These are phyloP conservation scores for Potorous gilbertii DNA, from an alignment of 2,797 vertebrate species.

Conservation along the genomic window DNA sequence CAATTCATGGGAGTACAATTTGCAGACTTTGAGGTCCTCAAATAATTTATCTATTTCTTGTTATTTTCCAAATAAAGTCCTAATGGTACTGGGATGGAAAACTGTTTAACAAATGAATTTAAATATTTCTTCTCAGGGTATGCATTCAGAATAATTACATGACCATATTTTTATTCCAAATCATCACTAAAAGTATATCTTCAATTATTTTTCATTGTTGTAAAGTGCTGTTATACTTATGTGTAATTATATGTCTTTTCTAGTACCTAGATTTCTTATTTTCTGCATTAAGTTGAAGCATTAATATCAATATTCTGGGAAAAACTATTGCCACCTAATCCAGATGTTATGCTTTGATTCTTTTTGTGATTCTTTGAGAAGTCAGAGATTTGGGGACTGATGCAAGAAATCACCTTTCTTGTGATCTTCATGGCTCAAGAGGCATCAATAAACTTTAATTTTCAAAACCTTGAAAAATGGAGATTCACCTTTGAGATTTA, in stretches of 20 bases:
- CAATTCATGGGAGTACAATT: background rate
- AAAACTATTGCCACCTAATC: conserved; percentile 1
- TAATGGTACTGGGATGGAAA: conserved; percentile 44
- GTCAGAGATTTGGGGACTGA: conserved; percentile 3
- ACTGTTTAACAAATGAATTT: background rate
- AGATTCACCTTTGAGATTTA: background rate
- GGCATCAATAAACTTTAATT: conserved; percentile 27
- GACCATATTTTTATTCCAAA: conserved; percentile 41
- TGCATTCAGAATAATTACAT: conserved; percentile 16
- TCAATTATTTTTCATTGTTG: conserved; percentile 26
- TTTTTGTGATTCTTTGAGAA: background rate
- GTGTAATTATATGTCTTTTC: conserved; percentile 18
- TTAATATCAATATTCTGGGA: background rate
- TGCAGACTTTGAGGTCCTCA: background rate
- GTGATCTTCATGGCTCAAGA: background rate
- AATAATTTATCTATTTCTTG: background rate
- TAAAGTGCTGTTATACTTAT: conserved; percentile 13
- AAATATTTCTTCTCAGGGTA: conserved; percentile 45
- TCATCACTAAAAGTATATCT: conserved; percentile 19
- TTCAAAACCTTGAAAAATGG: conserved; percentile 28
- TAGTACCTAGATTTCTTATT: conserved; percentile 15
- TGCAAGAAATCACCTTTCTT: background rate
- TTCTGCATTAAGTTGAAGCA: conserved; percentile 19
- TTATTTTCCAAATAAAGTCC: background rate
- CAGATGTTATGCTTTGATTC: conserved; percentile 3